Conservation (phyloP, 2,113 vertebrate species). For the Rattus rattus region DNA sequence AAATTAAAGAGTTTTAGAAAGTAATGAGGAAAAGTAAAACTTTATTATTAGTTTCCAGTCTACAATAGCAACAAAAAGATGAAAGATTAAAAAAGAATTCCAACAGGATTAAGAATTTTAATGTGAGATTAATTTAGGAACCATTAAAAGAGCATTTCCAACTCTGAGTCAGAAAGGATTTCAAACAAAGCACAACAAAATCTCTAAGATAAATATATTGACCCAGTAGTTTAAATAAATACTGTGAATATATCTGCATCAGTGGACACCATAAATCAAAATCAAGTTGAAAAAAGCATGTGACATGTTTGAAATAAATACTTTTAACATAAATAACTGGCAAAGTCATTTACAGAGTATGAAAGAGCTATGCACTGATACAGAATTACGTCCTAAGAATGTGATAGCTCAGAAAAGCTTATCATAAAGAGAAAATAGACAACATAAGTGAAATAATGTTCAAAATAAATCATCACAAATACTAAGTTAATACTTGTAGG, state of each 20-base stretch:
- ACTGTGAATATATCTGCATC: not conserved
- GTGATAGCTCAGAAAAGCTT: not conserved
- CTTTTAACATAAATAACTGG: not conserved
- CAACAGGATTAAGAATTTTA: not conserved
- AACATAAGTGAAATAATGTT: not conserved
- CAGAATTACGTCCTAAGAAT: not conserved
- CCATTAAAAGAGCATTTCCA: not conserved
- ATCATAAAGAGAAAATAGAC: not conserved
- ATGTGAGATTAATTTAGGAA: not conserved
- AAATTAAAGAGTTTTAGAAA: not conserved
- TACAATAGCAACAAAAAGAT: not conserved
- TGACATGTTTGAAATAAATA: not conserved
- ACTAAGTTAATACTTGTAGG: not conserved
- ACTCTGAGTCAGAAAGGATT: not conserved
- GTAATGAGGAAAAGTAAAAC: not conserved
- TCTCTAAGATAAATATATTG: not conserved
- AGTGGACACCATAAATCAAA: not conserved
- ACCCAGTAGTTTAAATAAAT: not conserved
- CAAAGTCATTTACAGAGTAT: not conserved
- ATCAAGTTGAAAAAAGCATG: not conserved
- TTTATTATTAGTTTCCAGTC: not conserved
- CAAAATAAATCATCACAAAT: conserved; percentile 19
- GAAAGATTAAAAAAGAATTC: not conserved
- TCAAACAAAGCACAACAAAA: not conserved
- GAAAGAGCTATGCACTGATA: not conserved